Conservation (phyloP, 2,888 invertebrate species). For the Dermolepida albohirtum region DNA sequence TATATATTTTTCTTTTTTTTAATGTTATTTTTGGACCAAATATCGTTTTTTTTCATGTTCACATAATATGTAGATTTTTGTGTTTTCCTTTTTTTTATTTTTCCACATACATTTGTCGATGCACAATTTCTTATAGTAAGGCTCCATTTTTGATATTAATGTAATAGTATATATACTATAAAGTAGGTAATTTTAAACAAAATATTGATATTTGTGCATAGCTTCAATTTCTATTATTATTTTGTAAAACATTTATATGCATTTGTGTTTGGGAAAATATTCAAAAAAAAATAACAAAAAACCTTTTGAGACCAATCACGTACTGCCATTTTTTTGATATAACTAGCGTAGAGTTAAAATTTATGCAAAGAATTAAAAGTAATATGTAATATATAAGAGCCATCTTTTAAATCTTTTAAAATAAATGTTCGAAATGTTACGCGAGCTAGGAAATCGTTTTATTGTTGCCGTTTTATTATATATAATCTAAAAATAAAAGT, state of each 20-base stretch:
- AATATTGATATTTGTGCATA: conserved; percentile 18
- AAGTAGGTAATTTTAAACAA: conserved; percentile 2
- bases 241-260: no score
- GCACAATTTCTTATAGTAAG: not conserved
- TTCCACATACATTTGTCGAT: conserved; percentile 19
- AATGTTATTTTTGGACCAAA: conserved; percentile 49
- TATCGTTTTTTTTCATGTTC: conserved; percentile 48
- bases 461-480: conserved; percentile 27
- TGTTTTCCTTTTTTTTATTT: conserved; percentile 45
- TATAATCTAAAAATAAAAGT: not conserved
- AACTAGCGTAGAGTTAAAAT: no score
- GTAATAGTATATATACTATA: no score
- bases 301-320: conserved; percentile 28
- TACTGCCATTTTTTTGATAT: conserved; percentile 40
- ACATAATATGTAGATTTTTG: no score
- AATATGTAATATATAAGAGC: not conserved
- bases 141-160: conserved; percentile 6
- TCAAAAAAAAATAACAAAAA: conserved; percentile 8
- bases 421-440: conserved; percentile 1
- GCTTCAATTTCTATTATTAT: conserved; percentile 3
- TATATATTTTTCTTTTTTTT: conserved; percentile 38
- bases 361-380: no score
- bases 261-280: not conserved
- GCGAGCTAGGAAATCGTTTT: conserved; percentile 8
- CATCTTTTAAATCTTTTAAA: not conserved